Conservation (phyloP, 2,888 invertebrate species). For the Caprella mutica region DNA sequence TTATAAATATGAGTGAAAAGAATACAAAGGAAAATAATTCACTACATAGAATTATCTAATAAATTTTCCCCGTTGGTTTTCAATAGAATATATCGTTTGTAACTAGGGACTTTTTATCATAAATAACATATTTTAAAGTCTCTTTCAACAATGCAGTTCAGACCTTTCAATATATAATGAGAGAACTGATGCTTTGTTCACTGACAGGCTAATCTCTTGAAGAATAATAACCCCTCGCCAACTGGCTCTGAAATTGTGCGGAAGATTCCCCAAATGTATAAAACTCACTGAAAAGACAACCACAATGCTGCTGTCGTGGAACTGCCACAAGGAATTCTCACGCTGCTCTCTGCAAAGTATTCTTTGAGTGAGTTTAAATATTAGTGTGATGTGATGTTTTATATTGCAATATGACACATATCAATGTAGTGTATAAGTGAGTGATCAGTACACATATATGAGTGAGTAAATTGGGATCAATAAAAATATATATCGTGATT, state of each 20-base stretch:
- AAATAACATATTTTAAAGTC: too few species aligned
- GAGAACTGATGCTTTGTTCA: not conserved
- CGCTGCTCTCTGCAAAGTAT: slow-evolving; percentile 66
- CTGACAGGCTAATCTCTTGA: slow-evolving; percentile 23
- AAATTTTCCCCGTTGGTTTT: too few species aligned
- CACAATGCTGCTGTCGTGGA: slow-evolving; percentile 34
- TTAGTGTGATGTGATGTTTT: not conserved
- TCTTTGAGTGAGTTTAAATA: slow-evolving; percentile 48
- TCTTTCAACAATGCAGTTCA: not conserved
- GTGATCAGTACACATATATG: not conserved
- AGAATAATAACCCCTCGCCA: slow-evolving; percentile 18
- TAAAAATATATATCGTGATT: too few species aligned
- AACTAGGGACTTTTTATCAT: too few species aligned
- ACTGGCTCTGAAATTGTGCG: slow-evolving; percentile 14
- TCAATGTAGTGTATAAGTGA: too few species aligned
- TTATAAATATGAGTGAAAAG: too few species aligned
- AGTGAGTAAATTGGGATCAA: too few species aligned
- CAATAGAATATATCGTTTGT: too few species aligned
- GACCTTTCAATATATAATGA: not conserved
- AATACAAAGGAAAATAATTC: too few species aligned
- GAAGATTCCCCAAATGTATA: slow-evolving; percentile 23
- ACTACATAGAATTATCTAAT: too few species aligned
- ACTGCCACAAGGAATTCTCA: slow-evolving; percentile 47
- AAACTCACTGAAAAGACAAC: slow-evolving; percentile 33
- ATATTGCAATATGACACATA: not conserved